Evolutionary conservation across 2,113 vertebrate genomes (phyloP), one percentile per base, ranked within the genome.

Genomic region (Ceyx cyanopectus): DNA sequence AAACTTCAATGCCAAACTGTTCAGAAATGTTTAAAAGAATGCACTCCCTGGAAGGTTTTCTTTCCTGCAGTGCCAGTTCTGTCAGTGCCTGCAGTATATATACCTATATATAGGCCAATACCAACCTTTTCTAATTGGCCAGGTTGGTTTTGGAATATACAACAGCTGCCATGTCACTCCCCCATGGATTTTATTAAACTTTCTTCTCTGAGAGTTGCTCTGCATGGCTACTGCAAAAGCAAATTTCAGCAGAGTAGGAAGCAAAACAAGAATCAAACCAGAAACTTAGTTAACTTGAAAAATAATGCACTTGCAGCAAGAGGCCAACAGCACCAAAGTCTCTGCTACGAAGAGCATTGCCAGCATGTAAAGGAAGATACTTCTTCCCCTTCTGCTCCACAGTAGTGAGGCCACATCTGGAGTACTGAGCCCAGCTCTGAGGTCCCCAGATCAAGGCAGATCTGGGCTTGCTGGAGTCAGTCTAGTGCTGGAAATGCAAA

Each of bases 221-320:
- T 20, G 7, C 0, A 0, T 5, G 41, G 18, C 26, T 56, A 10
- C 24, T 30, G 8, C 19, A 69, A 81, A 86, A 23, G 1, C 6
- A 32, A 56, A 61, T 7, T 29, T 51, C 26, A 76, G 9, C 60
- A 7, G 2, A 10, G 26, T 41, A 85, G 24, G 5, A 60, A 80
- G 29, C 1, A 19, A 74, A 60, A 10, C 6, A 43, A 87, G 79
- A 62, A 43, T 34, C 14, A 50, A 58, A 74, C 27, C 7, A 27
- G 67, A n/a, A 46, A n/a, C 32, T 10, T 54, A 40, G 6, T 57
- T 77, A 43, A 29, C 7, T 69, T 58, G n/a, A 62, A 27, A 86
- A 87, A 72, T 29, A 29, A 67, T 9, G 34, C 3, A 13, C 0
- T 0, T 15, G 0, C 27, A 80, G 37, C 5, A 34, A 58, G 34